phyloP scores from a whole-genome alignment of 2,113 vertebrate species.

The Oryzias javanicus region DNA sequence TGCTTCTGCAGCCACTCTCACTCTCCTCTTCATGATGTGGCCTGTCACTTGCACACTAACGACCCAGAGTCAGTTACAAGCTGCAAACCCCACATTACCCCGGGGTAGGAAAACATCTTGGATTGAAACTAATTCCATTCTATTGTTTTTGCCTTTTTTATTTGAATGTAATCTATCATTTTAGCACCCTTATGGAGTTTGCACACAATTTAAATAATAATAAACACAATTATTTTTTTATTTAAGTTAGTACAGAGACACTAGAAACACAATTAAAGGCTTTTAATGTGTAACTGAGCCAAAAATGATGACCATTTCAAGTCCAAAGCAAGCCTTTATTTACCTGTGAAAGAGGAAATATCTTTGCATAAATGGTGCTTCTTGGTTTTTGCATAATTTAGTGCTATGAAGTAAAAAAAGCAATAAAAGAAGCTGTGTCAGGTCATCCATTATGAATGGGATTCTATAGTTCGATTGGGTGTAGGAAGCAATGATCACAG shows the following conservation, averaged over 20 bases:
- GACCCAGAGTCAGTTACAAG: slow-evolving; percentile 30
- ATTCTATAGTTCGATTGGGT: slow-evolving; percentile 11
- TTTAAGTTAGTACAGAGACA: no score
- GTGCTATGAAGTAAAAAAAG: no score
- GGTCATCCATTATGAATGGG: slow-evolving; percentile 1
- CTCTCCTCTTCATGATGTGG: slow-evolving; percentile 16
- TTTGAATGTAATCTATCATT: background rate
- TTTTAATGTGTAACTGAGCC: no score
- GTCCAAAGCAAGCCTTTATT: no score
- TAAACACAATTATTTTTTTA: no score
- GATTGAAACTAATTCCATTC: slow-evolving; percentile 6
- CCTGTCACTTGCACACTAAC: slow-evolving; percentile 30
- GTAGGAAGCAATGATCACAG: background rate
- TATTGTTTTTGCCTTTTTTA: background rate
- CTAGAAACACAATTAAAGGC: no score
- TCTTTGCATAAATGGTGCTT: no score
- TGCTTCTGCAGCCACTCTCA: slow-evolving; percentile 15
- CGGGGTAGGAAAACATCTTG: slow-evolving; percentile 5
- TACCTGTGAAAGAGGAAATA: no score
- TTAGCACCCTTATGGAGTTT: no score
- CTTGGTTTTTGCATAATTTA: no score
- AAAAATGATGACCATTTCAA: no score
- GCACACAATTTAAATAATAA: no score
- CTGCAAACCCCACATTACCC: slow-evolving; percentile 10
- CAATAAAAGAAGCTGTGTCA: background rate